Base-by-base conservation (phyloP, 1,140 invertebrate species). In the Druon quercuslanigerum region DNA sequence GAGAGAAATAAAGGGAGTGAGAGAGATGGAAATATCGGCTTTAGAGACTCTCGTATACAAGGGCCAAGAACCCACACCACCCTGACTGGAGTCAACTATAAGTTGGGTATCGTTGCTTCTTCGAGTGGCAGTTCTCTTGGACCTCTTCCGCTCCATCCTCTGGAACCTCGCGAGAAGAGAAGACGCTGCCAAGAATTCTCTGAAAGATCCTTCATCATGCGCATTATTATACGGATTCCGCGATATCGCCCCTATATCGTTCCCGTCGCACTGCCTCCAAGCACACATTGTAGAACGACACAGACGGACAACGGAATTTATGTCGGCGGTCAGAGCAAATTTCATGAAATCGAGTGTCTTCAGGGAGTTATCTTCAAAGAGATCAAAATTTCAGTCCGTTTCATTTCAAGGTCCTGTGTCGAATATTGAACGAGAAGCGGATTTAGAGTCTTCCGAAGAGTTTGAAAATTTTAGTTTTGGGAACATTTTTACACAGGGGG, bases 141-240 rank as follows among this genome's bases (percentile, higher is more conserved):
- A 71, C 70, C 16, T 73, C 54, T 75, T 73, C 80, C 78, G 77
- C 81, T 78, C 74, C 74, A 73, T 52, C 75, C 75, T 83, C 73
- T 73, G 70, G 51, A 71, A 51, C 66, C 33, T n/a, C 56, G 78
- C 73, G 73, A 77, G 75, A 76, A 82, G 75, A 56, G 60, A 78
- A 82, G 76, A 75, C 73, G 66, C 80, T 90, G 90, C 90, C 90
- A 91, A 90, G 88, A 90, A 87, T 84, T 86, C 84, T 83, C 85
- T 86, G 78, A 73, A 79, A 86, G 83, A 83, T 85, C 84, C 84
- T 91, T 79, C 85, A 87, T 91, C 89, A 90, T 82, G 70, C 56
- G 82, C 84, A 85, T 90, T 90, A 91, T 90, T 90, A 88, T 90
- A 86, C 86, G 86, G 85, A 83, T 82, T 81, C 87, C 82, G 79